Conservation (phyloP, 2,888 invertebrate species). For the Luperina testacea region DNA sequence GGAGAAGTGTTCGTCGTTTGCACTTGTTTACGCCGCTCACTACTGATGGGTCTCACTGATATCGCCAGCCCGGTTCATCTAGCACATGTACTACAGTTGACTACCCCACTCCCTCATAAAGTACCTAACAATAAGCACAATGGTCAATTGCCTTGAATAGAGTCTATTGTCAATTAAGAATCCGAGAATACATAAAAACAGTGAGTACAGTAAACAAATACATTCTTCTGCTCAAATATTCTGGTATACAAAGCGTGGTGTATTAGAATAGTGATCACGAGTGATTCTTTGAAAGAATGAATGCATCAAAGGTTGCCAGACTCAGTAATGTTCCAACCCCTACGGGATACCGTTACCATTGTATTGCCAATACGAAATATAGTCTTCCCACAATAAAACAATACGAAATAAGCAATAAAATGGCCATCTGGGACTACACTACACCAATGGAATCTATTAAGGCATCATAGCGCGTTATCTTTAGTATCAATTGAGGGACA, state of each 20-base stretch:
- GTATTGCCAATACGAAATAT: neutral
- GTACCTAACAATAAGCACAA: constrained; percentile 7
- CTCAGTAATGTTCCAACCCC: neutral
- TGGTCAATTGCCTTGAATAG: constrained; percentile 7
- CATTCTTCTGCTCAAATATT: neutral
- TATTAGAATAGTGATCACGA: neutral
- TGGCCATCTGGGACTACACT: neutral
- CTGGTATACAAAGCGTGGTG: neutral
- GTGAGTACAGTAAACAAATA: neutral
- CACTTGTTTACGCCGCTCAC: neutral
- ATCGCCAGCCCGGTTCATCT: neutral
- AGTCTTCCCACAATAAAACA: neutral
- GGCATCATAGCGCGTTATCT: neutral
- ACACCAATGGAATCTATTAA: constrained; percentile 4
- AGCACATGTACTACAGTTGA: neutral
- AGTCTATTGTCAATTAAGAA: constrained; percentile 10
- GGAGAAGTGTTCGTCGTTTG: neutral
- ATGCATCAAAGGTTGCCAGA: neutral
- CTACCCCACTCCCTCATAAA: neutral
- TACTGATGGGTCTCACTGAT: neutral
- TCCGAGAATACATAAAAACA: constrained; percentile 1
- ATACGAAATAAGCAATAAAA: neutral
- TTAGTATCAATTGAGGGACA: constrained; percentile 21
- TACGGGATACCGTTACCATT: neutral
- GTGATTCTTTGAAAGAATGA: neutral